Evolutionary conservation across 2,888 invertebrate genomes (phyloP).

Genomic region (Andrena haemorrhoa): DNA sequence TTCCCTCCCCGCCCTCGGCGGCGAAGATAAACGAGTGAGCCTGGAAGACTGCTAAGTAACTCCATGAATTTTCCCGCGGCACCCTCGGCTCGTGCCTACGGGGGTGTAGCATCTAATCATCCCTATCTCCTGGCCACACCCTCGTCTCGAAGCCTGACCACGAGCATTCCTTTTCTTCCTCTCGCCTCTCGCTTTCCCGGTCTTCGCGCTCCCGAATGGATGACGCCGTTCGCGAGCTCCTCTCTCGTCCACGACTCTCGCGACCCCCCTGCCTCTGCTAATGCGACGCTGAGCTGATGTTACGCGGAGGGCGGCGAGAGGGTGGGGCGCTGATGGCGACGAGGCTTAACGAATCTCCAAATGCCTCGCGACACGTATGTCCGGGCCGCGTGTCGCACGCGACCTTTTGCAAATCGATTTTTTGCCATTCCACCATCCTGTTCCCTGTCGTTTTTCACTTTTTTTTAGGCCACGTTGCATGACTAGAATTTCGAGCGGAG

Average conservation of each 20-base stretch:
- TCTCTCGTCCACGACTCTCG: slow-evolving; percentile 21
- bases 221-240: slow-evolving; percentile 2
- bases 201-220: background rate
- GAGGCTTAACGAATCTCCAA: slow-evolving; percentile 70
- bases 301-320: slow-evolving; percentile 43
- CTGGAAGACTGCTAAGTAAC: slow-evolving; percentile 77
- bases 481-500: too few relatives aligned
- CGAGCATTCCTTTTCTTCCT: slow-evolving; percentile 28
- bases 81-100: slow-evolving; percentile 64
- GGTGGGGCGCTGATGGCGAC: slow-evolving; percentile 64
- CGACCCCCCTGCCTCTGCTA: slow-evolving; percentile 43
- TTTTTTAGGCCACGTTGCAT: slow-evolving; percentile 18
- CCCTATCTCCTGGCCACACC: slow-evolving; percentile 80
- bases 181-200: slow-evolving; percentile 5
- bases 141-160: slow-evolving; percentile 67
- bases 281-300: slow-evolving; percentile 66
- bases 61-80: slow-evolving; percentile 82
- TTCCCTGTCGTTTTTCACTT: background rate
- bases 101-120: slow-evolving; percentile 81
- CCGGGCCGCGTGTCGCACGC: slow-evolving; percentile 68
- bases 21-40: slow-evolving; percentile 78
- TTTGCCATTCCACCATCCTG: background rate
- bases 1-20: slow-evolving; percentile 54
- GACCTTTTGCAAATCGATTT: slow-evolving; percentile 50
- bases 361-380: slow-evolving; percentile 66